Base-by-base conservation (phyloP, 2,888 invertebrate genomes). In the Coremacera marginata region DNA sequence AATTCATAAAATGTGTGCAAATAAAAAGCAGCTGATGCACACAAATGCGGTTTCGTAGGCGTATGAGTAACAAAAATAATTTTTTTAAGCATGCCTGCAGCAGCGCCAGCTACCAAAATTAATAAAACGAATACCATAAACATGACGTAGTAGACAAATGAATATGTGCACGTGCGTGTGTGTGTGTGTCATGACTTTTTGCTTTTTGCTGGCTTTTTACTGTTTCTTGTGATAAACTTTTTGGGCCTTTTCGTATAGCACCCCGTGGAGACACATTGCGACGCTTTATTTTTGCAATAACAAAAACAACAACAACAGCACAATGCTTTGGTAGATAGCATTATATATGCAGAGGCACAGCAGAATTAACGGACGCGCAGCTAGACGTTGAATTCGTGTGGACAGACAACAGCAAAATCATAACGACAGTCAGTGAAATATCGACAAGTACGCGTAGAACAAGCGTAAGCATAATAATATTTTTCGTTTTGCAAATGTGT, bases 211-310 rank as follows among this genome's bases (percentile, higher is more conserved):
- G 73, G 77, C 77, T 60, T 49, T 74, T 65, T 34, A 52, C 67
- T 19, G 67, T 37, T 52, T 52, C 67, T 74, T 74, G 74, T 67
- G 52, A 55, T 74, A 65, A 74, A 65, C 25, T 74, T 62, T 31
- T 78, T 79, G 77, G 79, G 84, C 84, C 37, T 86, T 84, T 85
- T 84, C 84, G 84, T 80, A 83, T 84, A 86, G 82, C 82, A 83
- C 82, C 84, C 86, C 85, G 78, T 81, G 80, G 85, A 84, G 85
- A 84, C 82, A 81, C 82, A 84, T 84, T 80, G 65, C 62, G 70
- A 60, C 55, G 72, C 25, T 63, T 60, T 55, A 75, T 76, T 34
- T 71, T 76, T 77, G 75, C 52, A 62, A 78, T 65, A 74, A 68
- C 55, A 77, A 75, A 51, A 77, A 76, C 74, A 70, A 31, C 70